Conservation (phyloP, 2,113 vertebrate species). For the Rana temporaria region DNA sequence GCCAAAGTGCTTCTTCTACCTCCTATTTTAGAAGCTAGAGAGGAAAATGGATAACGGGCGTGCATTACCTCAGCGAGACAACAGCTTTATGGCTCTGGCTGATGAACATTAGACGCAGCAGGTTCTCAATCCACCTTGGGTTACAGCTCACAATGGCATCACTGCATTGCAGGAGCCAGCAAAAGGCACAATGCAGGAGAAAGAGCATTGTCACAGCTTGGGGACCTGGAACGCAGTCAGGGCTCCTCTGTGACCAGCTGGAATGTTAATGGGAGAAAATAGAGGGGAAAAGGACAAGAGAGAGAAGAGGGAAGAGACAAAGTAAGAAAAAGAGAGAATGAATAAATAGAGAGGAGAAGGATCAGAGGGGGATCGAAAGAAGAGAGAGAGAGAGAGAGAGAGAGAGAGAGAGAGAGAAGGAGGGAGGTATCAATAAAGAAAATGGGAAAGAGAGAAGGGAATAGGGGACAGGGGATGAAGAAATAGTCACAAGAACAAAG, state of each 20-base stretch:
- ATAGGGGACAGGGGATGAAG: no score
- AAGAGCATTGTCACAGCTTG: slow-evolving; percentile 25
- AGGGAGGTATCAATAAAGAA: no score
- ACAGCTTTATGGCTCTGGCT: background rate
- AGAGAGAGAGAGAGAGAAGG: no score
- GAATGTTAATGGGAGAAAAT: slow-evolving; percentile 55
- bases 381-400: no score
- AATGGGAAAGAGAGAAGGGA: no score
- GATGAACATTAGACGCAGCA: slow-evolving; percentile 14
- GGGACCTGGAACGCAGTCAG: slow-evolving; percentile 35
- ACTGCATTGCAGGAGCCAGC: slow-evolving; percentile 4
- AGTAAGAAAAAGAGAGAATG: no score
- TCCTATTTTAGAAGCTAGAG: background rate
- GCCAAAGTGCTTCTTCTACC: slow-evolving; percentile 8
- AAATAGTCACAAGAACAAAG: no score
- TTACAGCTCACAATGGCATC: background rate
- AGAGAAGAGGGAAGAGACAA: no score
- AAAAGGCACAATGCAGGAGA: background rate
- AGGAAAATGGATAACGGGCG: slow-evolving; percentile 24
- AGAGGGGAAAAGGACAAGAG: background rate
- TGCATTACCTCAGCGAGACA: slow-evolving; percentile 17
- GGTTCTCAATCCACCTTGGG: background rate
- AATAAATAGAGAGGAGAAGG: no score
- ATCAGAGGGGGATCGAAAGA: no score
- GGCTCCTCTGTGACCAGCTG: slow-evolving; percentile 36